Base-by-base conservation (phyloP, 2,888 invertebrate species). In the Syritta pipiens region DNA sequence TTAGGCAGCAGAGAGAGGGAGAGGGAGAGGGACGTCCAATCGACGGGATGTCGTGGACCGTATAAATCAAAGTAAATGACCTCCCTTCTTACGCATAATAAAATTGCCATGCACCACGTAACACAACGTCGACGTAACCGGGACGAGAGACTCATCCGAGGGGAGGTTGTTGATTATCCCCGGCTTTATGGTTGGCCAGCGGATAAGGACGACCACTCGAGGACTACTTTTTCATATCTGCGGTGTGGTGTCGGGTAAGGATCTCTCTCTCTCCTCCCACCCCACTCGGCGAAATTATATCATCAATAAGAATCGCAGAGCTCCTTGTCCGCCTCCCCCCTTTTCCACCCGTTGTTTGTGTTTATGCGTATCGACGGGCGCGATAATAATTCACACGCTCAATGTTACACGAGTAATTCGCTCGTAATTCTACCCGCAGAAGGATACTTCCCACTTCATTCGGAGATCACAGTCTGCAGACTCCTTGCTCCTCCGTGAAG, bases 381-480 rank as follows among this genome's bases (percentile, higher is more conserved):
- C 51, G 57, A 44, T 51, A 60, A 79, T 79, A 79, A 62, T 63
- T 79, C 60, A 79, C 79, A 26, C 49, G 79, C 79, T 74, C 67
- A 74, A 67, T 74, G 74, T 74, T 74, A 74, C 79, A 79, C 60
- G 74, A 79, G 72, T 79, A 79, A 79, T 79, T 79, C 68, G 67
- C 74, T 74, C 55, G 79, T 79, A 79, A 79, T 79, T 79, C 62
- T 72, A 49, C 44, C 49, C 40, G 68, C 44, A 44, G 62, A 62
- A 57, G 68, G 48, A 60, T 55, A 40, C 49, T 68, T 53, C 46
- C 59, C 71, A 74, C 72, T 72, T 55, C 60, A 65, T 42, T 51
- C 32, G 24, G 51, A 55, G 55, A 35, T 42, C 7, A 20, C 42
- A n/a, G 10, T 10, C 20, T 20, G 44, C 9, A 10, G 24, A 0